Evolutionary conservation across 1,140 invertebrate genomes (phyloP), one percentile per base, ranked within the genome.

Genomic region (Papilio polytes): DNA sequence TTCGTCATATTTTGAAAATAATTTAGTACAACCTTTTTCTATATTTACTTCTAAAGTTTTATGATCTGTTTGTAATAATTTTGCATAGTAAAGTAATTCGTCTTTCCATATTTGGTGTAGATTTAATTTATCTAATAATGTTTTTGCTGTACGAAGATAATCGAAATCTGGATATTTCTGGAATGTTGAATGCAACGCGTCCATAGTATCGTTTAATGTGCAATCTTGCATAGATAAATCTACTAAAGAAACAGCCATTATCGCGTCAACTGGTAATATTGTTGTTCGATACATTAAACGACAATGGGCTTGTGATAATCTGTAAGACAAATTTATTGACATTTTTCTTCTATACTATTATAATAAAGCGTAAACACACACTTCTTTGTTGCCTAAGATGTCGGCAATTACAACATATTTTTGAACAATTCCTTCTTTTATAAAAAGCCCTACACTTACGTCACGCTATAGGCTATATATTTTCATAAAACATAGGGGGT

Each of bases 181-280:
- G 74, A 95, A 93, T 70, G 90, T 94, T 22, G 94, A 94, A 85
- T 95, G 95, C 74, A 95, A 85, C 6, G 93, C 95, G 74, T 94
- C 90, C 3, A 88, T 90, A 31, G 94, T 94, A 66, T 94, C 94
- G 18, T 90, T 84, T 10, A 95, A 80, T 13, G 92, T 93, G 73
- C 94, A 95, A 79, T 94, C 94, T 84, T 94, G 94, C 95, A 95
- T 95, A 9, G 95, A 95, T 44, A 95, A 80, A 81, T 95, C 95
- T 59, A 95, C 90, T 4, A 95, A 86, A 4, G 90, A 92, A 20
- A 95, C 89, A n/a, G 94, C 94, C 22, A 89, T 85, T 79, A 95
- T 88, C 18, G 95, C 95, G 82, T 95, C 94, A 85, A 95, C 87
- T 26, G 94, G 87, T 80, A 94, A 82, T 56, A 95, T 95, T 10